Evolutionary conservation across 2,888 invertebrate species (phyloP).

Genomic region (Sphinx pinastri): DNA sequence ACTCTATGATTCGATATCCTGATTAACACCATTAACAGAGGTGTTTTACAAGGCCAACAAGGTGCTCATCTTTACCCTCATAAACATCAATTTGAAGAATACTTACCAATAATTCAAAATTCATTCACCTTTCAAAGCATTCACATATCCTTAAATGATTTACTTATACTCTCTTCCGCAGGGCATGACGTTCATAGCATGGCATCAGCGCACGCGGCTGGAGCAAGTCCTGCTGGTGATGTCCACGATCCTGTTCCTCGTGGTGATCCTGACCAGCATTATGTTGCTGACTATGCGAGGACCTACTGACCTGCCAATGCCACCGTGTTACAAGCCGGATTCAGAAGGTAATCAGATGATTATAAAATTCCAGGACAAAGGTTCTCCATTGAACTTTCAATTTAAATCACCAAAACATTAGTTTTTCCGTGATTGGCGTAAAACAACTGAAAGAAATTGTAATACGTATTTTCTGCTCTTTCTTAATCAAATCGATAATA

Average conservation of each 20-base stretch:
- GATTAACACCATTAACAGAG: too few species aligned
- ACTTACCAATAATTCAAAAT: too few species aligned
- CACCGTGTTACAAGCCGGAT: constrained; percentile 77
- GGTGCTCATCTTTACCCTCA: too few species aligned
- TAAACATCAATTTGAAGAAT: too few species aligned
- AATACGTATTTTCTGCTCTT: too few species aligned
- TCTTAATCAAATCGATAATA: too few species aligned
- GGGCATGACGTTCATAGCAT: constrained; percentile 88
- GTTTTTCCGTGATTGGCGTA: background rate
- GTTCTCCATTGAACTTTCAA: too few species aligned
- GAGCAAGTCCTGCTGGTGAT: constrained; percentile 88
- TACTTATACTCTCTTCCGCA: constrained; percentile 58
- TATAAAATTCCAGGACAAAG: background rate
- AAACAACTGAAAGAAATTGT: background rate
- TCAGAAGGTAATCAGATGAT: constrained; percentile 59
- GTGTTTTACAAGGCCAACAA: too few species aligned
- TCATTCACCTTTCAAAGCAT: background rate
- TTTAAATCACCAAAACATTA: too few species aligned
- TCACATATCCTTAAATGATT: background rate
- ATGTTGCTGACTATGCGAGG: constrained; percentile 80
- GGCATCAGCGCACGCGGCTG: constrained; percentile 88
- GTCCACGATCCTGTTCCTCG: constrained; percentile 82
- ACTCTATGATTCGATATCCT: too few species aligned
- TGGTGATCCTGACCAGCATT: constrained; percentile 83
- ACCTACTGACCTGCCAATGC: constrained; percentile 67